Percentiles rank a stretch among this genome's conserved stretches.
phyloP scores from a whole-genome alignment of 2,797 vertebrate genomes.

The Oreochromis mossambicus region DNA sequence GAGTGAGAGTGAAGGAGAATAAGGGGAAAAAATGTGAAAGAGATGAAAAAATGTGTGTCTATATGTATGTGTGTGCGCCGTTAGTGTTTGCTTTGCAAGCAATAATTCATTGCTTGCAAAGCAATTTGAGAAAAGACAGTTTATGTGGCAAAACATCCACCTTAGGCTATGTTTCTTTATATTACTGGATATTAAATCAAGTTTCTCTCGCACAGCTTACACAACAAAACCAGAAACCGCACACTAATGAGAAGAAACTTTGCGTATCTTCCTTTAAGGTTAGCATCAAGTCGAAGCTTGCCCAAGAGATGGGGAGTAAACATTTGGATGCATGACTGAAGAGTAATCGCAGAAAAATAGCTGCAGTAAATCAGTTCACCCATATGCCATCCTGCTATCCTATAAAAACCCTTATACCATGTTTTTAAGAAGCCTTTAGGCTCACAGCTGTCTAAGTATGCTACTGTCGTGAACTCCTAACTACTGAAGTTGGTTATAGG shows the following conservation, averaged over 20 bases:
- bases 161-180: background rate
- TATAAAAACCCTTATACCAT: constrained; percentile 34
- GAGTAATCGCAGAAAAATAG: constrained; percentile 45
- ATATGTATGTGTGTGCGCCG: background rate
- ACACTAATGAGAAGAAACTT: constrained; percentile 16
- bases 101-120: constrained; percentile 22
- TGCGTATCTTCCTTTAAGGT: constrained; percentile 2
- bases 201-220: constrained; percentile 35
- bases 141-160: constrained; percentile 22
- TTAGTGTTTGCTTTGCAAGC: constrained; percentile 18
- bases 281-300: constrained; percentile 10
- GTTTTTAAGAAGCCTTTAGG: constrained; percentile 48
- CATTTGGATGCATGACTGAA: constrained; percentile 22
- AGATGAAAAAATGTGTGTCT: background rate
- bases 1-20: background rate
- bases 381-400: constrained; percentile 28
- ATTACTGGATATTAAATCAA: constrained; percentile 24
- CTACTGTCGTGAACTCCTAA: constrained; percentile 57
- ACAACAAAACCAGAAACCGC: constrained; percentile 11
- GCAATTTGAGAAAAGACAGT: constrained; percentile 11
- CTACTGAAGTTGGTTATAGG: constrained; percentile 15
- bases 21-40: background rate
- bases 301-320: constrained; percentile 48
- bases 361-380: constrained; percentile 40
- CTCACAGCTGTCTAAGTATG: constrained; percentile 68